Conservation (phyloP, 2,797 vertebrate genomes). For the Phoxinus dragarum region DNA sequence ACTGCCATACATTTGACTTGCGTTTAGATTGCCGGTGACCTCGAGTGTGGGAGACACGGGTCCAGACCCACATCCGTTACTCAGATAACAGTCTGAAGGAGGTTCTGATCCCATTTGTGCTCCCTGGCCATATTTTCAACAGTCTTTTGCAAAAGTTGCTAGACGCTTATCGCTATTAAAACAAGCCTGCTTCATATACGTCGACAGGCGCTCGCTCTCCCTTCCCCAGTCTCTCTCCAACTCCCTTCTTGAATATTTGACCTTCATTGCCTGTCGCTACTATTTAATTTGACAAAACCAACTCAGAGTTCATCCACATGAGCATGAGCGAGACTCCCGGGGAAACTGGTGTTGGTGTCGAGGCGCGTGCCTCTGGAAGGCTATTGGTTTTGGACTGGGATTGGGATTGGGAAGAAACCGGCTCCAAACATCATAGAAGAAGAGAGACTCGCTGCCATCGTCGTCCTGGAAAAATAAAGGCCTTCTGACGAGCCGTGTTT, state of each 20-base stretch:
- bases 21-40: constrained; percentile 1
- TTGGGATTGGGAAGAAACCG: constrained; percentile 64
- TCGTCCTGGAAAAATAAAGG: constrained; percentile 67
- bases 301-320: constrained; percentile 22
- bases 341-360: constrained; percentile 35
- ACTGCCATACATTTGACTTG: not conserved
- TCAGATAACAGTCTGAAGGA: constrained; percentile 17
- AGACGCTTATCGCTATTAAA: constrained; percentile 14
- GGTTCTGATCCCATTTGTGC: not conserved
- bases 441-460: constrained; percentile 51
- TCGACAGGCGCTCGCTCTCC: constrained; percentile 14
- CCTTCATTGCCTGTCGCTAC: constrained; percentile 52
- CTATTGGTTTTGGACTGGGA: constrained; percentile 73
- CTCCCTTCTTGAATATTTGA: constrained; percentile 59
- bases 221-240: not conserved
- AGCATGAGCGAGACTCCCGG: constrained; percentile 24
- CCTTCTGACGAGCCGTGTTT: constrained; percentile 60
- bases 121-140: not conserved
- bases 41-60: constrained; percentile 6
- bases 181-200: constrained; percentile 35
- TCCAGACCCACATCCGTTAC: not conserved
- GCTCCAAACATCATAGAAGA: constrained; percentile 70
- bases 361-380: constrained; percentile 67
- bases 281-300: constrained; percentile 65
- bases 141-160: constrained; percentile 13